Base-by-base conservation (phyloP, 2,797 vertebrate species). In the Tachyglossus aculeatus region DNA sequence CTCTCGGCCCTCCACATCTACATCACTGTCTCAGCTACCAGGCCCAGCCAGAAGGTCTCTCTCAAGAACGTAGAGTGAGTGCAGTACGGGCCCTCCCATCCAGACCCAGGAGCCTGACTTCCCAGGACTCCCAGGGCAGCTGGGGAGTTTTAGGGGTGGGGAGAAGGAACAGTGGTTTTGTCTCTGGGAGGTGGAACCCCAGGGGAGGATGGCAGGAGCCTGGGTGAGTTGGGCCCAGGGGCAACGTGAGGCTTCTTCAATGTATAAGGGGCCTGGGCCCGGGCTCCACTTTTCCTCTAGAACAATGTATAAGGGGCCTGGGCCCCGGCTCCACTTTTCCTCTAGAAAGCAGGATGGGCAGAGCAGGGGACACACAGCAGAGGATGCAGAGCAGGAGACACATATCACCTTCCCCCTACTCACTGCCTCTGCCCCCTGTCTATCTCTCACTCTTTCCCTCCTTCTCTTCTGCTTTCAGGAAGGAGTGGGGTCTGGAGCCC, bases 41-140 rank as follows among this genome's bases (percentile, higher is more conserved):
- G 92, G 78, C 97, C 97, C 54, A 97, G 95, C 93, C 97, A 99
- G 93, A 99, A 98, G 93, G 96, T 99, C 74, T 98, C 97, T 19
- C 96, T 99, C 75, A 98, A 98, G 90, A 96, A 96, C 1, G 97
- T 99, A 19, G 98, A 99, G 97, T 99, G 94, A 96, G 96, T 96
- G 60, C 31, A 60, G 4, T 68, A 59, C 45, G 67, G 71, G 25
- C 40, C 62, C 58, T 66, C 62, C 4, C n/a, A n/a, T n/a, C n/a
- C n/a, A n/a, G n/a, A n/a, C n/a, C n/a, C n/a, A n/a, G n/a, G n/a
- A n/a, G n/a, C n/a, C n/a, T n/a, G n/a, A n/a, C n/a, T n/a, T n/a
- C n/a, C n/a, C n/a, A n/a, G n/a, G n/a, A n/a, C n/a, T n/a, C n/a
- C n/a, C n/a, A n/a, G n/a, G n/a, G n/a, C n/a, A n/a, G n/a, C n/a